Base-by-base conservation (phyloP, 2,113 vertebrate species). In the Tupaia chinensis region DNA sequence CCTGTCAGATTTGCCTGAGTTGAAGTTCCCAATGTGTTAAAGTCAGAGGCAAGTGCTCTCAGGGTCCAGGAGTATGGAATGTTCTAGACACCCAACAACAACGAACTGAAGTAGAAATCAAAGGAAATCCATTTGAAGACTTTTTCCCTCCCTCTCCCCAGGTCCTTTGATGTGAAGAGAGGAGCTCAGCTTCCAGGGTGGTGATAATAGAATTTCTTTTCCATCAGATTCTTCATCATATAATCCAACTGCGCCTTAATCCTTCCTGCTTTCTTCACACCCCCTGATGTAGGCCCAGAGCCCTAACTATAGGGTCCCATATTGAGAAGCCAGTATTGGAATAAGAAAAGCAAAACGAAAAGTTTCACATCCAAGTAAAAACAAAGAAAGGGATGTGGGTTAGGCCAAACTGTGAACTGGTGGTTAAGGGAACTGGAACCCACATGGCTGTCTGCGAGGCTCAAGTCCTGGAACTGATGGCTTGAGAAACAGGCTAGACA, bases 121-220 rank as follows among this genome's bases (percentile, higher is more conserved):
- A 97, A 95, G 87, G 56, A 95, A 95, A 94, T 83, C 60, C 86
- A 54, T 95, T 92, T 11, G 78, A 93, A 94, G 86, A 94, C 34
- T 65, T 81, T 74, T 73, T 44, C 9, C n/a, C 68, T 58, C 44
- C 5, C 23, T 66, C 34, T 68, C 13, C 16, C 25, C 0, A 14
- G 44, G 44, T n/a, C 0, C 15, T 96, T 96, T 95, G 89, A 97
- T 87, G 63, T 82, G 66, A 96, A 89, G 79, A 80, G 87, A 95
- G 70, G 53, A 92, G 14, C 58, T 94, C 79, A 87, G 76, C 69
- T 90, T 95, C 95, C 73, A 74, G 73, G 44, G 73, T 85, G 78
- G 83, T 95, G 92, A 94, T 95, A 96, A 97, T 97, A 89, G 87
- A 96, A 92, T 96, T 95, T 93, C 87, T 74, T 93, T 90, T 68